Evolutionary conservation across 92 coral and sea anemone species (phyloP).

Genomic region (Heliopora coerulea): DNA sequence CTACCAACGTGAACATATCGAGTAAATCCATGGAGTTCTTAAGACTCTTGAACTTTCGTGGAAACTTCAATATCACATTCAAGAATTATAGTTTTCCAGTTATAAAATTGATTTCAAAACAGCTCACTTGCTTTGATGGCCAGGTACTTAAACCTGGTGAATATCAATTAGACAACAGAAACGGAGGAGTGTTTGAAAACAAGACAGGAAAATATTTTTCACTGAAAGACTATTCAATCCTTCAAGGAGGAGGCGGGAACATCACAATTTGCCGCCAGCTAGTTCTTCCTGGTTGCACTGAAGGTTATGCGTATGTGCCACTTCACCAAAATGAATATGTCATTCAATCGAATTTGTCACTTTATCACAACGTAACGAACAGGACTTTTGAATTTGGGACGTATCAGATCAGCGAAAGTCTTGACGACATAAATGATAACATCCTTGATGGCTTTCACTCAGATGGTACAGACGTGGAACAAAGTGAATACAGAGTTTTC

Average conservation of each 20-base stretch:
- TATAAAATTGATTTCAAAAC: not conserved
- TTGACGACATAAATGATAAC: not conserved
- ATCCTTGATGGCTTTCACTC: not conserved
- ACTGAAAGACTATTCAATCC: not conserved
- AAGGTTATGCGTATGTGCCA: constrained; percentile 6
- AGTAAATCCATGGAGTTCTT: constrained; percentile 4
- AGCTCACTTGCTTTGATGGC: constrained; percentile 7
- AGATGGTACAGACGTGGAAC: too few relatives aligned
- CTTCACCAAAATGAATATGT: not conserved
- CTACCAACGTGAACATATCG: not conserved
- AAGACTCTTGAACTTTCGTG: not conserved
- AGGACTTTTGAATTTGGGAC: constrained; percentile 5
- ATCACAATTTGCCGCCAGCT: constrained; percentile 20
- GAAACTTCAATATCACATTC: not conserved
- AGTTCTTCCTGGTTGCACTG: constrained; percentile 7
- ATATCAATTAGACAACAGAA: not conserved
- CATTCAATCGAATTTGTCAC: not conserved
- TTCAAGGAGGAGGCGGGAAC: not conserved
- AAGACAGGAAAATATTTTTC: constrained; percentile 3
- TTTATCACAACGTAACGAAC: constrained; percentile 16
- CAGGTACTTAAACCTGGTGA: not conserved
- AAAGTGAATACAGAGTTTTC: not conserved
- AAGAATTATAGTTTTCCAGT: not conserved
- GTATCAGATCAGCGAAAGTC: not conserved
- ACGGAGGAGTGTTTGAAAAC: not conserved